Conservation (phyloP, 2,888 invertebrate genomes). For the Syrphus vitripennis region DNA sequence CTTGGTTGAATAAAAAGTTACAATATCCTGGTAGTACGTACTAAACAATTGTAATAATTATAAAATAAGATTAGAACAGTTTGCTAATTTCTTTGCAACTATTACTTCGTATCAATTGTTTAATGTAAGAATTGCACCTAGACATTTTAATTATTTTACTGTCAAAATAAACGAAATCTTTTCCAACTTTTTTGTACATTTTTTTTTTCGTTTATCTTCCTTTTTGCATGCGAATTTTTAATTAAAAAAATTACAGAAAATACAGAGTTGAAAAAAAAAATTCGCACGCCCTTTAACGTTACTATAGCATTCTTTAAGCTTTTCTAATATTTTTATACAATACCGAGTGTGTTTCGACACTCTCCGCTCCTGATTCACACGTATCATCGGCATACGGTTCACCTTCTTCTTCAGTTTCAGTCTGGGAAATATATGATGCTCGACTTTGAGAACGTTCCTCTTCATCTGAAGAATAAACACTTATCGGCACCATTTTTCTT, state of each 20-base stretch:
- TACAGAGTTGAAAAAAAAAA: neutral
- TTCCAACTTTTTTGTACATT: neutral
- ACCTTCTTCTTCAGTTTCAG: constrained; percentile 86
- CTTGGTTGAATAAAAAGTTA: neutral
- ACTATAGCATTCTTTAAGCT: constrained; percentile 69
- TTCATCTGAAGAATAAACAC: constrained; percentile 81
- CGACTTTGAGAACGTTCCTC: constrained; percentile 85
- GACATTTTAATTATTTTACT: no score
- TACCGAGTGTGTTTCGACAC: constrained; percentile 93
- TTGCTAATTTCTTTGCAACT: no score
- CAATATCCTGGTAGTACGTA: neutral
- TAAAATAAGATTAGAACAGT: no score
- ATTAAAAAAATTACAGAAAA: neutral
- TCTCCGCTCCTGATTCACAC: constrained; percentile 93
- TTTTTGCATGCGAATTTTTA: neutral
- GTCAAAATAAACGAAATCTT: neutral
- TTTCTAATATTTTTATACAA: constrained; percentile 89
- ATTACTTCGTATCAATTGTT: no score
- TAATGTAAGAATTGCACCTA: no score
- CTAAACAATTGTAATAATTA: no score
- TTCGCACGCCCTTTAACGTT: neutral
- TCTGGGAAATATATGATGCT: constrained; percentile 81
- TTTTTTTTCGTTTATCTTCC: neutral
- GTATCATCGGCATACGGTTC: constrained; percentile 90
- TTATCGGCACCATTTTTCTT: constrained; percentile 72